Conservation (phyloP, 2,113 vertebrate species). For the Sinocyclocheilus anshuiensis region DNA sequence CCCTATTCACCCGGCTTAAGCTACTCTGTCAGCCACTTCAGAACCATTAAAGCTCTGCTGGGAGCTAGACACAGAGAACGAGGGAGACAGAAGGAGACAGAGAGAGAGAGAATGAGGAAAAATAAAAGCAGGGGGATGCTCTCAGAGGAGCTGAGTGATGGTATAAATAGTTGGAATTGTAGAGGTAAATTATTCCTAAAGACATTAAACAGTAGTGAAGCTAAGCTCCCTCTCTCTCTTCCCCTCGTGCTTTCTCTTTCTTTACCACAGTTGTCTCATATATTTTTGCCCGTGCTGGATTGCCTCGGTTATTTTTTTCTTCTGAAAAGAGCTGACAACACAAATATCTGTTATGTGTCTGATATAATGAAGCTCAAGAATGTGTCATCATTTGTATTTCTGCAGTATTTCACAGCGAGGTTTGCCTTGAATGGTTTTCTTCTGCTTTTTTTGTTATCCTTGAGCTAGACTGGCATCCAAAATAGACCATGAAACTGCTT, state of each 20-base stretch:
- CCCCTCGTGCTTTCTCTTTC: background rate
- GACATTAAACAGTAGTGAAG: constrained; percentile 41
- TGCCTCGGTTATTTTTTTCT: background rate
- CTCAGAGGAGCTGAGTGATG: constrained; percentile 42
- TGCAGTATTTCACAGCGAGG: background rate
- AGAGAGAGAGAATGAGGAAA: constrained; percentile 25
- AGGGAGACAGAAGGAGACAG: constrained; percentile 24
- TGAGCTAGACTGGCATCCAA: background rate
- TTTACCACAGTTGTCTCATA: constrained; percentile 8
- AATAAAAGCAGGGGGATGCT: constrained; percentile 34
- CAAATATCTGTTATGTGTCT: constrained; percentile 19
- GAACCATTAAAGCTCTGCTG: constrained; percentile 63
- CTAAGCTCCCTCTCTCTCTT: constrained; percentile 20
- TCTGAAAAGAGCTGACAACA: constrained; percentile 10
- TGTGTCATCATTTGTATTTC: constrained; percentile 20
- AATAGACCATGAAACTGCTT: background rate
- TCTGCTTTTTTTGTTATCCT: background rate
- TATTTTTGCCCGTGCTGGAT: constrained; percentile 9
- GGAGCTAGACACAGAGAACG: constrained; percentile 41
- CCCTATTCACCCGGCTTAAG: constrained; percentile 61
- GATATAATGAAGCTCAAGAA: constrained; percentile 22
- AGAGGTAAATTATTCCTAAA: constrained; percentile 59
- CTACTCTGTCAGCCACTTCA: constrained; percentile 63
- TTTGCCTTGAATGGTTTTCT: background rate
- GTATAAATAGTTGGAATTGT: constrained; percentile 56